These are phyloP conservation scores for Epirrhoe tristata DNA, from an alignment of 2,888 invertebrate genomes.

Conservation along the genomic window DNA sequence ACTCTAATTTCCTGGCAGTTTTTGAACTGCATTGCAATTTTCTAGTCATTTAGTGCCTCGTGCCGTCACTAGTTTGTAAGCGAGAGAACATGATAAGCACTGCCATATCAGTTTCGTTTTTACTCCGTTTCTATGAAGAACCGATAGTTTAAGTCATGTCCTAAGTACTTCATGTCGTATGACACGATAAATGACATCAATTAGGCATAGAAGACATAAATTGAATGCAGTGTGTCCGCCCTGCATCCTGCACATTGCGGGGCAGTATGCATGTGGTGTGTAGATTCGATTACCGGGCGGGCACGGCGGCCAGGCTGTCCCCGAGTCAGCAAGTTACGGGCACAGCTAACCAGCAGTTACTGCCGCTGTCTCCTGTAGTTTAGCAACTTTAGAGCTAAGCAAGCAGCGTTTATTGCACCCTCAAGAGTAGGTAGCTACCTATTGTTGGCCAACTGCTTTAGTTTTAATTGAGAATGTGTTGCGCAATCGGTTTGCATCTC, in stretches of 20 bases:
- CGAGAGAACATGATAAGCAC: too few species aligned
- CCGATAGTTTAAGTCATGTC: too few species aligned
- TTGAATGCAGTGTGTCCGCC: background rate
- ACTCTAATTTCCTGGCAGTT: too few species aligned
- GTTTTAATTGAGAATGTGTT: slow-evolving; percentile 27
- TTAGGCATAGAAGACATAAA: too few species aligned
- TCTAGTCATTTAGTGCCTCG: too few species aligned
- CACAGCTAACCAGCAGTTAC: slow-evolving; percentile 8
- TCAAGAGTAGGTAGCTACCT: too few species aligned
- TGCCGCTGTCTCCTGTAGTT: slow-evolving; percentile 25
- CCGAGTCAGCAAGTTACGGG: slow-evolving; percentile 7
- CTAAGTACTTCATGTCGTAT: too few species aligned
- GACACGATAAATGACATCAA: too few species aligned
- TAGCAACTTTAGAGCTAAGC: slow-evolving; percentile 21
- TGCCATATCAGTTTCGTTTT: too few species aligned
- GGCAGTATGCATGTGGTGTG: slow-evolving; percentile 1
- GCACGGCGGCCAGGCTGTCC: slow-evolving; percentile 17
- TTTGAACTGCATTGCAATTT: too few species aligned
- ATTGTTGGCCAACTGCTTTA: slow-evolving; percentile 15
- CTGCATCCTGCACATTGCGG: background rate
- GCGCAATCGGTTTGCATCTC: slow-evolving; percentile 1
- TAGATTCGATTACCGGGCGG: slow-evolving; percentile 14
- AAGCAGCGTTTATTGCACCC: slow-evolving; percentile 26
- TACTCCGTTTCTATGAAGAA: too few species aligned
- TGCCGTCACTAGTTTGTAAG: too few species aligned